Base-by-base conservation (phyloP, 2,113 vertebrate species). In the Saguinus midas region DNA sequence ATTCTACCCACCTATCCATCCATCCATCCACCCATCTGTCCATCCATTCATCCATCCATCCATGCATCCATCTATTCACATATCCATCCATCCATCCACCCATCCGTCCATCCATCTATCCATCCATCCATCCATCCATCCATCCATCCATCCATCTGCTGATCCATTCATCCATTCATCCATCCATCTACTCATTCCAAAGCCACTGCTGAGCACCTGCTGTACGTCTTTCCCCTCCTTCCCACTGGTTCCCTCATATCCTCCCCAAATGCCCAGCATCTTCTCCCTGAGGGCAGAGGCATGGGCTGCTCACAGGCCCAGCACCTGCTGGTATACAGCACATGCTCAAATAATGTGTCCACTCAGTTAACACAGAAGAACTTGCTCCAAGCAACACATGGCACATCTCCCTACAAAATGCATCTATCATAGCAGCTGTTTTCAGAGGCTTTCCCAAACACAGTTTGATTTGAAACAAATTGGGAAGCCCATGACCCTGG, bases 271-370 rank as follows among this genome's bases (percentile, higher is more conserved):
- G 6, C 1, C 14, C 75, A 20, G 58, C 48, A 8, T 8, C 55
- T 13, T 23, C 35, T 43, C 48, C 18, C 17, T 8, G 66, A 17
- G 40, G 61, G 48, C 8, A 27, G 58, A 16, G 18, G 14, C 1
- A 0, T 0, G 8, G 43, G 25, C 6, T 35, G 40, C 27, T 61
- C 25, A 2, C 23, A 5, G 37, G 23, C 10, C 7, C 14, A 4
- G 20, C 4, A 2, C 37, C 10, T 29, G 14, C 0, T 6, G 12
- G 93, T 5, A 57, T 48, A 9, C 32, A 73, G 93, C 16, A 20
- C n/a, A 2, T 5, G 55, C 23, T 20, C 81, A 6, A 7, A 16
- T 1, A 9, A 6, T 0, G 40, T 1, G 4, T 3, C 52, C 58
- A 2, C 52, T 29, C 17, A 0, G 9, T 1, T 6, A 37, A 5